A percentile compares a stretch with the other conserved stretches of the same genome.
Evolutionary conservation across 2,113 vertebrate species (phyloP).

Genomic region (Perccottus glenii): DNA sequence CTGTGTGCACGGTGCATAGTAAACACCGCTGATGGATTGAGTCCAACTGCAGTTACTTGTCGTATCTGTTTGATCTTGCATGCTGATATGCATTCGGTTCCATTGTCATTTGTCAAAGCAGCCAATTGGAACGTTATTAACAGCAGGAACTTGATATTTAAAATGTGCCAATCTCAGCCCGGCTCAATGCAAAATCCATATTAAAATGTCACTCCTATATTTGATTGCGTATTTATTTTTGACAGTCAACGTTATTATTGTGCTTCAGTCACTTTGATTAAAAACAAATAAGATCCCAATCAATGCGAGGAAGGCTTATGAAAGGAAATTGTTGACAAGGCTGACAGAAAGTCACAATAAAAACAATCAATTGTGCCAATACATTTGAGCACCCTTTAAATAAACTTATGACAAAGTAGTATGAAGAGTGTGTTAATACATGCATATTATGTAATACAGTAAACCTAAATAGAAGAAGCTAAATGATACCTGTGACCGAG

Average conservation of each 20-base stretch:
- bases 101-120: slow-evolving; percentile 74
- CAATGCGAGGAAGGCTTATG: slow-evolving; percentile 54
- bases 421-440: slow-evolving; percentile 4
- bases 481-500: slow-evolving; percentile 47
- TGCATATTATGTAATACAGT: slow-evolving; percentile 30
- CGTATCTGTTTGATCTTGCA: slow-evolving; percentile 73
- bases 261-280: slow-evolving; percentile 74
- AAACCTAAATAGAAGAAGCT: slow-evolving; percentile 13
- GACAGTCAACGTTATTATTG: slow-evolving; percentile 73
- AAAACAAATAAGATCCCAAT: slow-evolving; percentile 77
- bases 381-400: slow-evolving; percentile 18
- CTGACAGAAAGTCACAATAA: slow-evolving; percentile 30
- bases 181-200: slow-evolving; percentile 68
- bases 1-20: slow-evolving; percentile 26
- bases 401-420: neutral
- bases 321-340: slow-evolving; percentile 43
- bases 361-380: slow-evolving; percentile 24
- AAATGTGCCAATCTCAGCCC: slow-evolving; percentile 79
- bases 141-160: slow-evolving; percentile 76
- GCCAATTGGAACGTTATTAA: slow-evolving; percentile 74
- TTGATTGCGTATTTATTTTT: slow-evolving; percentile 75
- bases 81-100: slow-evolving; percentile 68
- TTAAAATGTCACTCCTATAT: slow-evolving; percentile 79
- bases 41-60: slow-evolving; percentile 66
- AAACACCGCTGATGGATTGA: slow-evolving; percentile 50